Percentiles rank a stretch among this genome's conserved stretches.
Evolutionary conservation across 1,140 invertebrate species (phyloP).

Genomic region (Drosophila azteca): DNA sequence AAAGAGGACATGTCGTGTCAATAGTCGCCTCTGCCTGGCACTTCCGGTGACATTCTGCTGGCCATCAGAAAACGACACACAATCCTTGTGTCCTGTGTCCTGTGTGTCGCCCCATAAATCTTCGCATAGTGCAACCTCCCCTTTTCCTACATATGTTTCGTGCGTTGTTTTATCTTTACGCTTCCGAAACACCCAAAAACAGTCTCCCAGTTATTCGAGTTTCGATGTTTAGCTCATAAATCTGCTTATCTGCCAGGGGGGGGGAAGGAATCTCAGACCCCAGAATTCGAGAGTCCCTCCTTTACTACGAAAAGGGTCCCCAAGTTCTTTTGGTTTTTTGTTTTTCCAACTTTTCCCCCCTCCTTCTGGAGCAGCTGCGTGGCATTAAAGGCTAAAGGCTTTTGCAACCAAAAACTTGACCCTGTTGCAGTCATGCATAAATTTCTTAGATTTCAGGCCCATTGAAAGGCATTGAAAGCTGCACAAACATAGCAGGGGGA

Average conservation of each 20-base stretch:
- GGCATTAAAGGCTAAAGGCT: slow-evolving; percentile 77
- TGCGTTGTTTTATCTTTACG: slow-evolving; percentile 23
- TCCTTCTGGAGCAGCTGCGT: slow-evolving; percentile 50
- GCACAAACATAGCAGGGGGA: slow-evolving; percentile 5
- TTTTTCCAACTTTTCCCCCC: slow-evolving; percentile 47
- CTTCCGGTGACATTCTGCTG: slow-evolving; percentile 57
- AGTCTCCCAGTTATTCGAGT: slow-evolving; percentile 79
- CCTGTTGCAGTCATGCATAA: slow-evolving; percentile 81
- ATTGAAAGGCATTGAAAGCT: slow-evolving; percentile 53
- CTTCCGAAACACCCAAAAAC: slow-evolving; percentile 43
- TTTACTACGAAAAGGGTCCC: slow-evolving; percentile 43
- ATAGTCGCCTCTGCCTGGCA: slow-evolving; percentile 62
- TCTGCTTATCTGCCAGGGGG: slow-evolving; percentile 66
- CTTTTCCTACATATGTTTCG: too few relatives aligned
- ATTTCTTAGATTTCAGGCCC: slow-evolving; percentile 74
- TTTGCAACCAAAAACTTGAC: slow-evolving; percentile 70
- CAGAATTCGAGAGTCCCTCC: slow-evolving; percentile 11
- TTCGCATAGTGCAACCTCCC: slow-evolving; percentile 8
- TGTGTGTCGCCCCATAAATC: slow-evolving; percentile 49
- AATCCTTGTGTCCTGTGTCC: slow-evolving; percentile 39
- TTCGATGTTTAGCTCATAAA: slow-evolving; percentile 81
- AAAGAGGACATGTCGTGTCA: slow-evolving; percentile 62
- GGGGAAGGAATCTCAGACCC: slow-evolving; percentile 50
- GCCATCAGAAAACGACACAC: slow-evolving; percentile 33
- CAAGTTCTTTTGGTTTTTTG: slow-evolving; percentile 41